Percentiles rank a stretch among this genome's conserved stretches.
Conservation (phyloP, 2,797 vertebrate genomes). For the Pseudochirops corinnae region DNA sequence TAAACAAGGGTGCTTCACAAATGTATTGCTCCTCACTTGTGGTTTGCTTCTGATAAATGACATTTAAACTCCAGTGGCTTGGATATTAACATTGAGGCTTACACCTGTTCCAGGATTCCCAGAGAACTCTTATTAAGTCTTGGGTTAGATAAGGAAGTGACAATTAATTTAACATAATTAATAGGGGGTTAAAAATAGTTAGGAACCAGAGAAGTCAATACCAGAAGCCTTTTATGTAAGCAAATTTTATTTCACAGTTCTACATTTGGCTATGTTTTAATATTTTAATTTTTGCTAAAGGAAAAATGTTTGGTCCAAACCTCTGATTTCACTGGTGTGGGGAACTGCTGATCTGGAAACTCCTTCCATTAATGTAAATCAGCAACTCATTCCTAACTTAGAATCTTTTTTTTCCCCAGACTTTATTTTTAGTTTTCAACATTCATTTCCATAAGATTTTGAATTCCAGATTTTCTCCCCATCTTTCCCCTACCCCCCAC, state of each 20-base stretch:
- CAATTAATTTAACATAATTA: conserved; percentile 31
- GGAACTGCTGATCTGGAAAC: not conserved
- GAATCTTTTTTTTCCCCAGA: not conserved
- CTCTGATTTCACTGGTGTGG: not conserved
- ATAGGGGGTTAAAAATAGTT: conserved; percentile 33
- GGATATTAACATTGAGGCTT: conserved; percentile 26
- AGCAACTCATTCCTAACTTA: not conserved
- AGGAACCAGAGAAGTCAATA: conserved; percentile 20
- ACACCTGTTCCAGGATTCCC: not conserved
- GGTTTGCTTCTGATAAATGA: conserved; percentile 48
- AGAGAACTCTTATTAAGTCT: conserved; percentile 22
- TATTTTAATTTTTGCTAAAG: not conserved
- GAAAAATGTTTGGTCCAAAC: not conserved
- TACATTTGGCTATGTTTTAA: not conserved
- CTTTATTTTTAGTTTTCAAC: too few species aligned
- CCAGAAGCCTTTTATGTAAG: not conserved
- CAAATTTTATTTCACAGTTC: not conserved
- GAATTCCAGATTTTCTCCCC: too few species aligned
- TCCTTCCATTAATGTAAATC: not conserved
- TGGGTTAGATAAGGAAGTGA: conserved; percentile 42
- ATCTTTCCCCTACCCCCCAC: too few species aligned
- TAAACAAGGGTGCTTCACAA: conserved; percentile 4
- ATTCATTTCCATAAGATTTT: too few species aligned
- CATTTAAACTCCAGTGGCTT: conserved; percentile 47
- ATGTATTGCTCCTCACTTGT: conserved; percentile 27